Percentiles rank a stretch among this genome's conserved stretches.
Evolutionary conservation across 2,797 vertebrate species (phyloP).

Genomic region (Hylomyscus alleni): DNA sequence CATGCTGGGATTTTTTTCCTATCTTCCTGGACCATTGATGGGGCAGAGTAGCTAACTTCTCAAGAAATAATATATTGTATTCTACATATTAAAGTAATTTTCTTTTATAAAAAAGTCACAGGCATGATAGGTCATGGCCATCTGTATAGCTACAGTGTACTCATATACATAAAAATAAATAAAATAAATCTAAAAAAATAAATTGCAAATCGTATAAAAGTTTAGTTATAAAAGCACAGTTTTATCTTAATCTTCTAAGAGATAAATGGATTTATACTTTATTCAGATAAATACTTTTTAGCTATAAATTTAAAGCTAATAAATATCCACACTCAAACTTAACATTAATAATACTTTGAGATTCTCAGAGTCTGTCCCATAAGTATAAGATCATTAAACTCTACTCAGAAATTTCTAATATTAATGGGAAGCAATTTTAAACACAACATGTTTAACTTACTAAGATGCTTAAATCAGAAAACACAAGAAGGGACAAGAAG

Average conservation of each 20-base stretch:
- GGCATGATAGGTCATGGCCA: no score
- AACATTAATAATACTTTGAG: conserved; percentile 38
- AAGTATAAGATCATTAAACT: background rate
- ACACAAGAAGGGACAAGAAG: background rate
- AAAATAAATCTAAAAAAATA: no score
- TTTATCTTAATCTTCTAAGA: background rate
- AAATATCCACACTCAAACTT: conserved; percentile 6
- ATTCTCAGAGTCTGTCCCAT: background rate
- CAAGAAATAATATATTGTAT: background rate
- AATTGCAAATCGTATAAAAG: background rate
- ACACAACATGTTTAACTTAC: background rate
- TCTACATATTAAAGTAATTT: background rate
- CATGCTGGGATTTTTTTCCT: background rate
- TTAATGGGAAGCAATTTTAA: background rate
- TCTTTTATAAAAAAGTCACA: background rate
- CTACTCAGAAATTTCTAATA: background rate
- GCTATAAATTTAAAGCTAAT: conserved; percentile 28
- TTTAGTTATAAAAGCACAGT: conserved; percentile 18
- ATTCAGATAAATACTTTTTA: background rate
- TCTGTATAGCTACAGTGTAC: no score
- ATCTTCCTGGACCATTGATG: background rate
- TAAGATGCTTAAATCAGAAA: background rate
- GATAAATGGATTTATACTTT: conserved; percentile 34
- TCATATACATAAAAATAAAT: no score
- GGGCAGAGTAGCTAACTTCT: background rate